Conservation (phyloP, 2,888 invertebrate species). For the Hyles lineata region DNA sequence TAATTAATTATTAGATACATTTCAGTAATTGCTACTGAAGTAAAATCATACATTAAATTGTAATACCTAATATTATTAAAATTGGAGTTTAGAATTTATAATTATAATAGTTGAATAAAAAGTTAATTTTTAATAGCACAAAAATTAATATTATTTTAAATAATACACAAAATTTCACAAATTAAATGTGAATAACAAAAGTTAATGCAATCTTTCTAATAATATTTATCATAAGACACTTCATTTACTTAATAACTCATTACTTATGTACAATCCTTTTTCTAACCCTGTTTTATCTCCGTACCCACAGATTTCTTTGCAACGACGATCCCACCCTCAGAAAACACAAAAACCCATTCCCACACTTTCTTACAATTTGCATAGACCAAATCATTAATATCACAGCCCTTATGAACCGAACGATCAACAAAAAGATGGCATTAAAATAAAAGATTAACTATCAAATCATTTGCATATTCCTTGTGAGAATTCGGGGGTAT, state of each 20-base stretch:
- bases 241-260: not conserved
- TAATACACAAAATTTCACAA: too few species aligned
- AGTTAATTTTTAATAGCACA: too few species aligned
- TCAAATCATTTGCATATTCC: slow-evolving; percentile 74
- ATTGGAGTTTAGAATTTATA: too few species aligned
- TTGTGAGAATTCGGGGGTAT: slow-evolving; percentile 75
- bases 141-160: too few species aligned
- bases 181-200: too few species aligned
- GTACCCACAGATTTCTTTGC: slow-evolving; percentile 33
- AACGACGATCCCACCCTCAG: slow-evolving; percentile 51
- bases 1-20: too few species aligned
- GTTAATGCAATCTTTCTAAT: not conserved
- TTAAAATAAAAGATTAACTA: slow-evolving; percentile 84
- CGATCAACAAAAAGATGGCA: slow-evolving; percentile 78
- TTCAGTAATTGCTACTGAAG: too few species aligned
- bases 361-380: slow-evolving; percentile 73
- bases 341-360: slow-evolving; percentile 62
- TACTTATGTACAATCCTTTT: not conserved
- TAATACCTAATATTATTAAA: too few species aligned
- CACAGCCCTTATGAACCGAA: slow-evolving; percentile 62
- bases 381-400: slow-evolving; percentile 80
- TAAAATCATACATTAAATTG: too few species aligned
- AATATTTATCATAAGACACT: not conserved
- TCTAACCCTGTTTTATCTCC: not conserved
- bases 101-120: too few species aligned